phyloP scores from a whole-genome alignment of 2,797 vertebrate species.

The Dermochelys coriacea region DNA sequence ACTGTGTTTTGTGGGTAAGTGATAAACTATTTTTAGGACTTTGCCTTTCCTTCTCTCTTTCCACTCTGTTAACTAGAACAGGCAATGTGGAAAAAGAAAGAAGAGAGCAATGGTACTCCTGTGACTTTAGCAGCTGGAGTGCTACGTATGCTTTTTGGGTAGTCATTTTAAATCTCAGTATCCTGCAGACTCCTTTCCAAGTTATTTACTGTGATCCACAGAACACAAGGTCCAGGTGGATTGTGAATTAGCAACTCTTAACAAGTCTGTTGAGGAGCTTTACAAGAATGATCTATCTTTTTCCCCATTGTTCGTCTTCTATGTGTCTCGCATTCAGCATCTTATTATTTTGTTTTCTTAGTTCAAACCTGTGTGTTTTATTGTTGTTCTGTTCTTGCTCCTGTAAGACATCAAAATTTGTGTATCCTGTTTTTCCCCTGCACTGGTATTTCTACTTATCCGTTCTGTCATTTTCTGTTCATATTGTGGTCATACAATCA shows the following conservation, averaged over 20 bases:
- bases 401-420: background rate
- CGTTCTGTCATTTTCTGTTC: background rate
- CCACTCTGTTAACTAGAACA: background rate
- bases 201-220: conserved; percentile 48
- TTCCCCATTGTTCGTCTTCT: background rate
- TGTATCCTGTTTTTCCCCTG: background rate
- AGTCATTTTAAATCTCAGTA: conserved; percentile 10
- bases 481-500: background rate
- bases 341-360: background rate
- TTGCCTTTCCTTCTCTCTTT: background rate
- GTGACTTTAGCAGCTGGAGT: background rate
- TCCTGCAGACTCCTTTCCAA: background rate
- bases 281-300: conserved; percentile 29
- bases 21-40: background rate
- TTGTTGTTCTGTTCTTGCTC: background rate
- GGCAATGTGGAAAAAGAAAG: background rate
- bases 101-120: background rate
- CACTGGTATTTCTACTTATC: background rate
- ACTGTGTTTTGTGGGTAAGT: background rate
- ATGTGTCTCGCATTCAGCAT: background rate
- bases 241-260: conserved; percentile 34
- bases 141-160: background rate
- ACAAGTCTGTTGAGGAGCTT: background rate
- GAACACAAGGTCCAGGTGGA: background rate
- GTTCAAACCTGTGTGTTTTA: background rate